A percentile compares a stretch with the other conserved stretches of the same genome.
Conservation (phyloP, 2,797 vertebrate genomes). For the Tragopan temminckii region DNA sequence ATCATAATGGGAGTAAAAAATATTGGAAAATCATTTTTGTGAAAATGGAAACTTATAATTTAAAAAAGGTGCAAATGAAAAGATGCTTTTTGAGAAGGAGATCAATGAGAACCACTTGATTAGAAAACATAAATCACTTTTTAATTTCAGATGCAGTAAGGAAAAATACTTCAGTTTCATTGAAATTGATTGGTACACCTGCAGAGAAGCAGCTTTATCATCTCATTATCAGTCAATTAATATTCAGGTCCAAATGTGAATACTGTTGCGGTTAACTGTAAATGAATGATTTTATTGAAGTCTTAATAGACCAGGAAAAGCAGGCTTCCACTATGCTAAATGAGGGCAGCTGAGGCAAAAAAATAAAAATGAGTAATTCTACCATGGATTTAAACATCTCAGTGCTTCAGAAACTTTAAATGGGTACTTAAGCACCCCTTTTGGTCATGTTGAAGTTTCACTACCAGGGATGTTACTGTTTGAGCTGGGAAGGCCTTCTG, state of each 20-base stretch:
- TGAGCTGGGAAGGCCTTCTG: neutral
- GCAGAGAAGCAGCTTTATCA: conserved; percentile 88
- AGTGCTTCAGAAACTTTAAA: neutral
- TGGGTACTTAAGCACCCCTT: neutral
- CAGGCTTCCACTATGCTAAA: conserved; percentile 84
- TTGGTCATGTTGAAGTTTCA: neutral
- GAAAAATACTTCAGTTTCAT: conserved; percentile 83
- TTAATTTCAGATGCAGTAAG: conserved; percentile 90
- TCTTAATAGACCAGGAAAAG: conserved; percentile 88
- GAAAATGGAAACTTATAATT: conserved; percentile 87
- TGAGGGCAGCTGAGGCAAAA: conserved; percentile 77
- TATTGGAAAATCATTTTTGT: conserved; percentile 90
- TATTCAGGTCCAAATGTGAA: conserved; percentile 92
- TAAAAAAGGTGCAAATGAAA: conserved; percentile 85
- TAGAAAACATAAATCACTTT: conserved; percentile 91
- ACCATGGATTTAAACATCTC: neutral
- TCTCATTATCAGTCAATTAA: conserved; percentile 97
- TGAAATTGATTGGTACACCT: conserved; percentile 92
- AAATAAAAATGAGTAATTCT: conserved; percentile 42
- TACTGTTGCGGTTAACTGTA: conserved; percentile 91
- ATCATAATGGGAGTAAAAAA: conserved; percentile 83
- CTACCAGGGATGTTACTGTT: neutral
- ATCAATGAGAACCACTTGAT: conserved; percentile 94
- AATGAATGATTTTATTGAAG: conserved; percentile 90
- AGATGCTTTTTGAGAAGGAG: conserved; percentile 83